Base-by-base conservation (phyloP, 2,888 invertebrate species). In the Isoperla grammatica region DNA sequence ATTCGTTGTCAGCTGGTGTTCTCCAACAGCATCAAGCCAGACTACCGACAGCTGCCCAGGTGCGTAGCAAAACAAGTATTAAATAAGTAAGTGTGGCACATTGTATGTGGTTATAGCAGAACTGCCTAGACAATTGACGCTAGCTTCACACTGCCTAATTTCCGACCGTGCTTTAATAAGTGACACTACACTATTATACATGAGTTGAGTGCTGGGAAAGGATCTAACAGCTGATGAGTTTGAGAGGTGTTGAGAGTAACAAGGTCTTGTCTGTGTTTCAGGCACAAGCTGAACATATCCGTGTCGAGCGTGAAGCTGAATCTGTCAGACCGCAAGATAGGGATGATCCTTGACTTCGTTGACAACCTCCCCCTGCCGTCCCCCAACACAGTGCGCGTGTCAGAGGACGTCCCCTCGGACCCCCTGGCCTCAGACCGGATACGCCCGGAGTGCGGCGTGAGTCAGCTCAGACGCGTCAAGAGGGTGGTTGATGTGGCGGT, bases 241-340 rank as follows among this genome's bases (percentile, higher is more conserved):
- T n/a, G n/a, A n/a, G n/a, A n/a, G n/a, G n/a, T n/a, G n/a, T n/a
- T n/a, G n/a, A n/a, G n/a, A n/a, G n/a, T n/a, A n/a, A n/a, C n/a
- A n/a, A n/a, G 29, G 29, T 29, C 4, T 29, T 29, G n/a, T 29
- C 29, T 29, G 29, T n/a, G 46, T 69, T 70, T 59, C 69, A 89
- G 88, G 71, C 85, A 87, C 69, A 90, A 90, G 75, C 77, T 90
- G 53, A 89, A 87, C 70, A 79, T 88, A 42, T 83, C 84, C 0
- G 75, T 90, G 20, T 84, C 86, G 19, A 84, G 83, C 63, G 69
- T 90, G 43, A 89, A 88, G 68, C 72, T 90, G 37, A 88, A 88
- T 73, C 74, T 90, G 37, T 89, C 89, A 0, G 89, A 90, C 70
- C 80, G 84, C 54, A 83, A 85, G 70, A 78, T 89, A 29, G 78